Conservation (phyloP, 2,113 vertebrate species). For the Amphiprion percula region DNA sequence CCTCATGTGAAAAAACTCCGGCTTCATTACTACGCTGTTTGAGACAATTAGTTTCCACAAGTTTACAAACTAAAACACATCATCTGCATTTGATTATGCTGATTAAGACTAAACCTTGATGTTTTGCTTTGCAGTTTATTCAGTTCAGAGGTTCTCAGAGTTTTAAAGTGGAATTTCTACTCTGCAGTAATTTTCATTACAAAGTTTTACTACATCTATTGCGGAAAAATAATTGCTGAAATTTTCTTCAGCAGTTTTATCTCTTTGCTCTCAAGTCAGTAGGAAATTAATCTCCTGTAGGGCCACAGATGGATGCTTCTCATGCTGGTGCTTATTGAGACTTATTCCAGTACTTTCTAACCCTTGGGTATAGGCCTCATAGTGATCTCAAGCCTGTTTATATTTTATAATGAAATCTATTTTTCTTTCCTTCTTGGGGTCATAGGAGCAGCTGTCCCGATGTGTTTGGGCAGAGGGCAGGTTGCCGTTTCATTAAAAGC, state of each 20-base stretch:
- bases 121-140: not conserved
- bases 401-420: slow-evolving; percentile 10
- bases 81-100: not conserved
- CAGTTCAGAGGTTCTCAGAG: slow-evolving; percentile 7
- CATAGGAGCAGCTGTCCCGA: not conserved
- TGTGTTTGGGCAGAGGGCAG: not conserved
- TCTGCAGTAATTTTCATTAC: not conserved
- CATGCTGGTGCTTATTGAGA: slow-evolving; percentile 14
- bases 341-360: slow-evolving; percentile 20
- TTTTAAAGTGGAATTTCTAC: not conserved
- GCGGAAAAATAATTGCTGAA: slow-evolving; percentile 1
- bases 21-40: not conserved
- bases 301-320: slow-evolving; percentile 21
- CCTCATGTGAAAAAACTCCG: too few relatives aligned
- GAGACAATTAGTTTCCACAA: not conserved
- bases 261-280: slow-evolving; percentile 3
- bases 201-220: slow-evolving; percentile 3
- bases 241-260: slow-evolving; percentile 23
- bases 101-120: too few relatives aligned
- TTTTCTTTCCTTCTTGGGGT: slow-evolving; percentile 14
- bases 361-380: not conserved
- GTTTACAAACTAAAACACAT: not conserved
- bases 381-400: not conserved
- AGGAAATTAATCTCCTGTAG: slow-evolving; percentile 16
- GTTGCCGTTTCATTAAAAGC: not conserved